phyloP scores from a whole-genome alignment of 2,888 invertebrate species.

The Amblyjoppa fuscipennis region DNA sequence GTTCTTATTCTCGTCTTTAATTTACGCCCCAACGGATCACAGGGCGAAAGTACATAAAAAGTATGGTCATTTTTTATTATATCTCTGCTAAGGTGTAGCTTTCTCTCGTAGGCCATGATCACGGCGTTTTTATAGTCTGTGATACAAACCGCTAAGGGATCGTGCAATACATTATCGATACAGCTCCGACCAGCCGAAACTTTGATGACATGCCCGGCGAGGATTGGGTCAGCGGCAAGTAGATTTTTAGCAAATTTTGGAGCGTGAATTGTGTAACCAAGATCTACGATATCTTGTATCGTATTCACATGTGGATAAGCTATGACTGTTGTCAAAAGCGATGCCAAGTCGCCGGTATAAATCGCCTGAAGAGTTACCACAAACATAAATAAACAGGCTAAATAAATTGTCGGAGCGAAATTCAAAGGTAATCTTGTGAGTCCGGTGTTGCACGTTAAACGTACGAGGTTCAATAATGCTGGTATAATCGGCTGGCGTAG shows the following conservation, averaged over 20 bases:
- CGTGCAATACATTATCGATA: background rate
- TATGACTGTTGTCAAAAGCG: background rate
- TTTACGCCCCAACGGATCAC: background rate
- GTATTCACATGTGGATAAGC: background rate
- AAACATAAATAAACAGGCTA: background rate
- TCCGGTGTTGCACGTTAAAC: background rate
- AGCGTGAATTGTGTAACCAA: background rate
- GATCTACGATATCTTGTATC: background rate
- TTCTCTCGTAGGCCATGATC: too few relatives aligned
- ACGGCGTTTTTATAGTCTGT: background rate
- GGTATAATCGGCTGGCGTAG: background rate
- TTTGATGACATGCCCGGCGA: background rate
- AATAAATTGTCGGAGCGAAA: background rate
- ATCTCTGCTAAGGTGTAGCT: background rate
- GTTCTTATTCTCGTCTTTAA: background rate
- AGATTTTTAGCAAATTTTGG: background rate
- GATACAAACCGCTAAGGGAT: background rate
- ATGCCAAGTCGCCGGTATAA: conserved; percentile 3
- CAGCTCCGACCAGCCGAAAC: background rate
- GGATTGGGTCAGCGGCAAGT: background rate
- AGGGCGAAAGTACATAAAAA: background rate
- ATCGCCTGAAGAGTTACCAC: background rate
- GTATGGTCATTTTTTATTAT: background rate
- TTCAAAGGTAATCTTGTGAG: background rate
- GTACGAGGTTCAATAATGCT: background rate